Percentiles rank a stretch among this genome's conserved stretches.
Evolutionary conservation across 2,888 invertebrate genomes (phyloP).

Genomic region (Idaea dimidiata): DNA sequence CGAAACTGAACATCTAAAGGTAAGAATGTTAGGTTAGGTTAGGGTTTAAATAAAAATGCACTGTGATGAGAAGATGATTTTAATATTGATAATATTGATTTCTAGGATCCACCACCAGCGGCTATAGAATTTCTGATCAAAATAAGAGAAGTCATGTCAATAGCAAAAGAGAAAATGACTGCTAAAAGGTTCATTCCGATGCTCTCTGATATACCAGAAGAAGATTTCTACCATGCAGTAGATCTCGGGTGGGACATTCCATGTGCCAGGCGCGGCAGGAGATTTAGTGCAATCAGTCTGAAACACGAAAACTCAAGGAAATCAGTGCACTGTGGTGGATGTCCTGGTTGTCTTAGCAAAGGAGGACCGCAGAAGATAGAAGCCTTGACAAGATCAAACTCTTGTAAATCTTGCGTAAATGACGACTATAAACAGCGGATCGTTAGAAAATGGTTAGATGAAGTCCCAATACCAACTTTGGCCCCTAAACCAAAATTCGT

Average conservation of each 20-base stretch:
- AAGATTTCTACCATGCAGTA: conserved; percentile 78
- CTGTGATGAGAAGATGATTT: conserved; percentile 4
- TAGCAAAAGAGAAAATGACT: conserved; percentile 93
- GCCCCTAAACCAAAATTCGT: conserved; percentile 54
- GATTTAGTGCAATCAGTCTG: conserved; percentile 80
- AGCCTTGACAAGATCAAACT: conserved; percentile 65
- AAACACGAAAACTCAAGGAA: conserved; percentile 83
- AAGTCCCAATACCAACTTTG: conserved; percentile 76
- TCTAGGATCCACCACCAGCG: conserved; percentile 93
- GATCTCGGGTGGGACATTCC: conserved; percentile 76
- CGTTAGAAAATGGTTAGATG: conserved; percentile 89
- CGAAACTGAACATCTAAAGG: conserved; percentile 90
- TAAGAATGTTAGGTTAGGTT: conserved; percentile 50
- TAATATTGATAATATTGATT: conserved; percentile 28
- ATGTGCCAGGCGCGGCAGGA: conserved; percentile 73
- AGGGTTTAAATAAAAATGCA: neutral
- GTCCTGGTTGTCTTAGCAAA: conserved; percentile 83
- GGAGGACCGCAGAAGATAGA: conserved; percentile 50
- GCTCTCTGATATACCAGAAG: conserved; percentile 90
- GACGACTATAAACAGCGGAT: conserved; percentile 87
- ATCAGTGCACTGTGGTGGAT: conserved; percentile 82
- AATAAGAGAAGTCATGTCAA: conserved; percentile 93
- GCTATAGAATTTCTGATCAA: conserved; percentile 93
- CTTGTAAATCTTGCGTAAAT: conserved; percentile 80
- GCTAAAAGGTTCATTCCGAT: conserved; percentile 90